Conservation (phyloP, 2,797 vertebrate species). For the Rhodeus uyekii region DNA sequence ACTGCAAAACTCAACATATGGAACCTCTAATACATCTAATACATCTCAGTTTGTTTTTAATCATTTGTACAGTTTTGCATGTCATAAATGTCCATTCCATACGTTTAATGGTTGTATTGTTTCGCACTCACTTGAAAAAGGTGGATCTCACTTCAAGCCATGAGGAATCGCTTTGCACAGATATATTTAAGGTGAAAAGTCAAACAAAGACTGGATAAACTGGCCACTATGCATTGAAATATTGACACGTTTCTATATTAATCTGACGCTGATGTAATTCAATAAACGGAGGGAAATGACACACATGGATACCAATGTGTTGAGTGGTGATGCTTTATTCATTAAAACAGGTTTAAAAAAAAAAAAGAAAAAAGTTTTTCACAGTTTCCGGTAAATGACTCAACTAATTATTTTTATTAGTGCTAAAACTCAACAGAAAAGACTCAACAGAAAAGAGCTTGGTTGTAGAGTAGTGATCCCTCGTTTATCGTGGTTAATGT, state of each 20-base stretch:
- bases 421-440: slow-evolving; percentile 59
- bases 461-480: slow-evolving; percentile 50
- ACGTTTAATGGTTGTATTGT: slow-evolving; percentile 76
- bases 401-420: slow-evolving; percentile 52
- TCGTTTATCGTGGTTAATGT: too few species aligned
- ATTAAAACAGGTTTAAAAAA: slow-evolving; percentile 13
- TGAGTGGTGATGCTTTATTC: slow-evolving; percentile 55
- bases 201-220: slow-evolving; percentile 82
- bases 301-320: slow-evolving; percentile 64
- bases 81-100: slow-evolving; percentile 91
- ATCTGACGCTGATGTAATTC: slow-evolving; percentile 94
- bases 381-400: slow-evolving; percentile 55
- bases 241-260: slow-evolving; percentile 92
- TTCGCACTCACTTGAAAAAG: slow-evolving; percentile 78
- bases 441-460: slow-evolving; percentile 62
- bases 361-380: slow-evolving; percentile 57
- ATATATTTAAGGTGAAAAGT: slow-evolving; percentile 93
- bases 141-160: slow-evolving; percentile 90
- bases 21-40: too few species aligned
- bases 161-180: slow-evolving; percentile 87
- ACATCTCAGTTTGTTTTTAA: too few species aligned
- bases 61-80: slow-evolving; percentile 99
- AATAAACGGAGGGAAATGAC: slow-evolving; percentile 94
- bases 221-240: slow-evolving; percentile 83
- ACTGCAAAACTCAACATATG: too few species aligned